Evolutionary conservation across 2,797 vertebrate species (phyloP), one percentile per base, ranked within the genome.

Genomic region (Antennarius maculatus): DNA sequence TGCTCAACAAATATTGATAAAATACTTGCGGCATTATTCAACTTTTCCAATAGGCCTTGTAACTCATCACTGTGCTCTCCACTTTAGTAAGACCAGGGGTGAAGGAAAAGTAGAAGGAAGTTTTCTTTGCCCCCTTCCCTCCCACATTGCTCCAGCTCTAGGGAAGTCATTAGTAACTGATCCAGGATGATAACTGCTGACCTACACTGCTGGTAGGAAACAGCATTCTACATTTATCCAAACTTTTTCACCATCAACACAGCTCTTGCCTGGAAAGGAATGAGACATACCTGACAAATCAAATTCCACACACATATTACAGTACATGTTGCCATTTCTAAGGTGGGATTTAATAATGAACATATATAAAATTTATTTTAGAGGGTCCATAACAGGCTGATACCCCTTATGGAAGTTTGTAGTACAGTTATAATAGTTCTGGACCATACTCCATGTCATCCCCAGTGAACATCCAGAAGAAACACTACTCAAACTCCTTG

Each of bases 151-250:
- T 55, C 42, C 66, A 80, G 79, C 86, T 86, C 81, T 61, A 52
- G 81, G 86, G 88, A 86, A 80, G 83, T 88, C 85, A 90, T 89
- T 86, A 87, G 83, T 0, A 43, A 48, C 56, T 23, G 52, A 57
- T 71, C 70, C 55, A 62, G 60, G 66, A 70, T 49, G 41, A 57
- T 54, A 54, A 48, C 57, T 48, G 1, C 57, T 47, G 68, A 49
- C 66, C 1, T 28, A 74, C 71, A 78, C 67, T 31, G 70, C 68
- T 28, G 28, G 54, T 41, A 60, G 53, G 65, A 70, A 57, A 41
- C 61, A 46, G 46, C 55, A 60, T 50, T 23, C 49, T 34, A 69
- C 17, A 54, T 82, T 49, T 60, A 74, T 47, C 81, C 55, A 0
- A 31, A 41, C 48, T 50, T 14, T 66, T 63, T 45, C 31, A 17